Evolutionary conservation across 2,797 vertebrate genomes (phyloP).

Genomic region (Cheirogaleus major): DNA sequence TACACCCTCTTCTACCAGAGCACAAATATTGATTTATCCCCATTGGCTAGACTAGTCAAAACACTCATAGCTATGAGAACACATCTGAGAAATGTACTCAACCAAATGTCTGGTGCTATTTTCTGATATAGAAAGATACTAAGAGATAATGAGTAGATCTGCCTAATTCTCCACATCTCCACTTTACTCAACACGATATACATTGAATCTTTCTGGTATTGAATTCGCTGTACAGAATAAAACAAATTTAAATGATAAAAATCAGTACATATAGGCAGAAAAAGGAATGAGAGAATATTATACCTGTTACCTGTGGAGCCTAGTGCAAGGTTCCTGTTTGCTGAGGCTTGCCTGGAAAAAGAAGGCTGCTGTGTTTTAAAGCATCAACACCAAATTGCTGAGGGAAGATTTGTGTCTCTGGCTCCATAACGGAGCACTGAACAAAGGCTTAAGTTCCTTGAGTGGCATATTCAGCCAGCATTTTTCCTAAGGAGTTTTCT

Average conservation of each 20-base stretch:
- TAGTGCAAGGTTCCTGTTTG: background rate
- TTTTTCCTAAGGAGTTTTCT: background rate
- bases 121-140: background rate
- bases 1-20: rapidly evolving
- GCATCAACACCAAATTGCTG: background rate
- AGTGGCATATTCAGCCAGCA: rapidly evolving
- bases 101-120: background rate
- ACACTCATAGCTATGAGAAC: background rate
- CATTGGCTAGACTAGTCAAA: rapidly evolving
- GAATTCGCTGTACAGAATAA: background rate
- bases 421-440: background rate
- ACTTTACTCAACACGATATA: background rate
- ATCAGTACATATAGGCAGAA: background rate
- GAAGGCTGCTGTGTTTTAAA: background rate
- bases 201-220: background rate
- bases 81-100: background rate
- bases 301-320: rapidly evolving
- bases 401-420: background rate
- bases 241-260: background rate
- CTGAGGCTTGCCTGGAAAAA: background rate
- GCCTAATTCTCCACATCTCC: too few species aligned
- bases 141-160: background rate
- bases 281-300: background rate
- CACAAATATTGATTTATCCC: background rate
- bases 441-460: background rate